These are phyloP conservation scores for Lycaon pictus DNA, from an alignment of 2,113 vertebrate genomes.

Conservation along the genomic window DNA sequence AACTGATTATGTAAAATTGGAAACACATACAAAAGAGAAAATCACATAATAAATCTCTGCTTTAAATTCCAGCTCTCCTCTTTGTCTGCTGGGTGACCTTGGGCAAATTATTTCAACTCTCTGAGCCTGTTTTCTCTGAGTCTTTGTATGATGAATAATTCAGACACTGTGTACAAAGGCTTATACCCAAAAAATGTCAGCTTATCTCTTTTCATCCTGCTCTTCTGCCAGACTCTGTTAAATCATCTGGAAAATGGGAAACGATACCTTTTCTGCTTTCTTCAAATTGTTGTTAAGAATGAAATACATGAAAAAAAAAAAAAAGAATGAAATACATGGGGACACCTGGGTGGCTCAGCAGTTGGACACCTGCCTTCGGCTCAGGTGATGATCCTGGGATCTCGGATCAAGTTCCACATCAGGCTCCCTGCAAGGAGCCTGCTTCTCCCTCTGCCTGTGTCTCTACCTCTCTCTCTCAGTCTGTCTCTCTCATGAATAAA, in stretches of 20 bases:
- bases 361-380: no score
- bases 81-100: not conserved
- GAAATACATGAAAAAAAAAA: no score
- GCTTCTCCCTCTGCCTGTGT: no score
- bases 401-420: no score
- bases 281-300: constrained; percentile 42
- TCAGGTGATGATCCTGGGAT: no score
- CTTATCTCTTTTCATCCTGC: not conserved
- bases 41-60: constrained; percentile 11
- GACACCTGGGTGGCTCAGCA: no score
- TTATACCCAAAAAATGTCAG: constrained; percentile 44
- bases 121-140: constrained; percentile 35
- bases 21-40: constrained; percentile 48
- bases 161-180: constrained; percentile 7
- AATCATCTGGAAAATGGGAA: constrained; percentile 57
- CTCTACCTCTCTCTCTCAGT: no score
- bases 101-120: constrained; percentile 59
- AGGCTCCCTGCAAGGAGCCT: no score
- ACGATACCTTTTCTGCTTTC: constrained; percentile 18
- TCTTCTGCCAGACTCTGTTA: constrained; percentile 34
- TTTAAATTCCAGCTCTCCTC: constrained; percentile 50
- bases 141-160: constrained; percentile 70
- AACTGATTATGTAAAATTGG: constrained; percentile 56
- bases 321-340: no score
- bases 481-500: no score